A percentile compares a stretch with the other conserved stretches of the same genome.
These are phyloP conservation scores for Alethe castanea DNA, from an alignment of 2,113 vertebrate genomes.

Conservation along the genomic window DNA sequence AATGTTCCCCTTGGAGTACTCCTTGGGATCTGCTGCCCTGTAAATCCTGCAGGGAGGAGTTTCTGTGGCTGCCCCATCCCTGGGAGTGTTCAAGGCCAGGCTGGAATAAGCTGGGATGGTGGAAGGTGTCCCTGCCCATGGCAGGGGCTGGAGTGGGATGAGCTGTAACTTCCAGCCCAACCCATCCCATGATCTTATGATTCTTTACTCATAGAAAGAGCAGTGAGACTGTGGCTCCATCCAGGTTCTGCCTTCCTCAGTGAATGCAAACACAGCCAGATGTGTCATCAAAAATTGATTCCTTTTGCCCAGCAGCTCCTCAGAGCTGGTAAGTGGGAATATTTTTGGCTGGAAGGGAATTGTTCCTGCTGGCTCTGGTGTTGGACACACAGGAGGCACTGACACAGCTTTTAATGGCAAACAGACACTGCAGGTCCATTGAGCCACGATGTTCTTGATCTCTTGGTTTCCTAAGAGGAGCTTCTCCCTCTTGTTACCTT, in stretches of 20 bases:
- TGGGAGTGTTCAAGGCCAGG: not conserved
- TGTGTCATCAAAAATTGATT: not conserved
- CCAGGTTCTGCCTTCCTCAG: not conserved
- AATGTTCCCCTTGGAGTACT: not conserved
- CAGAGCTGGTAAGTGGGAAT: not conserved
- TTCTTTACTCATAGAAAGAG: not conserved
- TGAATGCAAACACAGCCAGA: not conserved
- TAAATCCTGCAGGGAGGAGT: not conserved
- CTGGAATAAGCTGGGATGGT: fast-evolving
- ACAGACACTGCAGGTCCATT: too few relatives aligned
- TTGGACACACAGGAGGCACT: not conserved
- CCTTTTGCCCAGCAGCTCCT: not conserved
- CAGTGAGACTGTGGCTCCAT: fast-evolving
- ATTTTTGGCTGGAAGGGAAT: not conserved
- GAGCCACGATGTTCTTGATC: not conserved
- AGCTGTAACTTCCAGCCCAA: not conserved
- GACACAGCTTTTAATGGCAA: not conserved
- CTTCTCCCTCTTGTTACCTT: not conserved
- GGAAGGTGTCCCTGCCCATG: not conserved
- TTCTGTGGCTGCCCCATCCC: not conserved
- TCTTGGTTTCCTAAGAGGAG: not conserved
- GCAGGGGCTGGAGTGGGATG: not conserved
- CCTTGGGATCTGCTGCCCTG: not conserved
- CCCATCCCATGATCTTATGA: not conserved
- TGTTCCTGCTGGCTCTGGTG: not conserved